Base-by-base conservation (phyloP, 2,888 invertebrate genomes). In the Eupelmus urozonus region DNA sequence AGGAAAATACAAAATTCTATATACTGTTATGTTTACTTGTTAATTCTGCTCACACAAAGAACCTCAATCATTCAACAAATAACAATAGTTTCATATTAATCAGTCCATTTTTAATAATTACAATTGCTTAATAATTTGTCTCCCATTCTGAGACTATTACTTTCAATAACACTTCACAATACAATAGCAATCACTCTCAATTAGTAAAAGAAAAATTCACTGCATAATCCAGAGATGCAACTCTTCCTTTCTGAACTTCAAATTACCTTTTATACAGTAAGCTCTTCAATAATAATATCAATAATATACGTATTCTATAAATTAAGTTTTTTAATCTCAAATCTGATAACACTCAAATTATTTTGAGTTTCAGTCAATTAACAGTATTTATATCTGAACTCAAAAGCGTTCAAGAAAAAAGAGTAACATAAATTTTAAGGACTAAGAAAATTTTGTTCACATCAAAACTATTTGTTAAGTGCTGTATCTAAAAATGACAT, bases 1-100 rank as follows among this genome's bases (percentile, higher is more conserved):
- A 70, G 34, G 51, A 69, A 78, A 73, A 51, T 74, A 75, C 29
- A 71, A 78, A 70, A 78, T 49, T 49, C 18, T 66, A 70, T 51
- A 57, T 40, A 18, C 7, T 69, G 40, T 40, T 20, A 63, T 40
- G 40, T 27, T 76, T 13, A 40, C 20, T 4, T 53, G 23, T 49
- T n/a, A 29, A 45, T 75, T 75, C 1, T 27, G 59, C 53, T 62
- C 34, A 16, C 42, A 63, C 9, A 65, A 59, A 59, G 13, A 53
- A 34, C 13, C 51, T 45, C 79, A 60, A 25, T 16, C 75, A 70
- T 42, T 66, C 79, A 66, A 71, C 71, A 67, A 60, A 11, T 71
- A 79, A 79, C 79, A 67, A 67, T 72, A 34, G n/a, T 75, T 55
- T 70, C 60, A 25, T 34, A 16, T 74, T 69, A 49, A 49, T 57